Percentiles rank a stretch among this genome's conserved stretches.
phyloP scores from a whole-genome alignment of 2,888 invertebrate species.

The Agrypnus murinus region DNA sequence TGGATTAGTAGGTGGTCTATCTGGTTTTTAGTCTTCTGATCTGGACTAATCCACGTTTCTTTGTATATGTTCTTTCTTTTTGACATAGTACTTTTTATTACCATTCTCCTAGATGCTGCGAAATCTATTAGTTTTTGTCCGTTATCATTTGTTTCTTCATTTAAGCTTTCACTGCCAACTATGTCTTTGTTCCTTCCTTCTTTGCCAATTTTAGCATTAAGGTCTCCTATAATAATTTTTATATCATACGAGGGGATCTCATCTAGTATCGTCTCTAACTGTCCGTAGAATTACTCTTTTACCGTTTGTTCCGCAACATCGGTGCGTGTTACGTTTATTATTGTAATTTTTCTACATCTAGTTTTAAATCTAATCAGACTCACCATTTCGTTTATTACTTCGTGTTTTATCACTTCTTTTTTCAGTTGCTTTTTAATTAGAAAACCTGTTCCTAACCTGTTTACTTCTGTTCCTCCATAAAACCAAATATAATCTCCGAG shows the following conservation, averaged over 20 bases:
- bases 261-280: no score
- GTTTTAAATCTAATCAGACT: background rate
- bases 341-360: background rate
- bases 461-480: background rate
- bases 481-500: background rate
- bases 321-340: background rate
- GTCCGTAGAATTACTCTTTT: no score
- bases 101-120: background rate
- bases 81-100: background rate
- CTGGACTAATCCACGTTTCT: background rate
- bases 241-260: background rate
- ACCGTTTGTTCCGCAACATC: no score
- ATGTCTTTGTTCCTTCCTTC: background rate
- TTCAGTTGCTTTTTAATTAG: background rate
- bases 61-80: background rate
- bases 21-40: background rate
- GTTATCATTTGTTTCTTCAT: constrained; percentile 1
- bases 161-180: background rate
- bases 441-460: background rate
- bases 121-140: no score
- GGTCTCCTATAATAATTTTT: no score
- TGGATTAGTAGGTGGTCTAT: background rate
- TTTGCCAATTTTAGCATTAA: no score
- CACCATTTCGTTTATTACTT: background rate
- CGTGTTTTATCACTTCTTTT: background rate